Evolutionary conservation across 2,888 invertebrate genomes (phyloP), one percentile per base, ranked within the genome.

Genomic region (Ennomos quercinarius): DNA sequence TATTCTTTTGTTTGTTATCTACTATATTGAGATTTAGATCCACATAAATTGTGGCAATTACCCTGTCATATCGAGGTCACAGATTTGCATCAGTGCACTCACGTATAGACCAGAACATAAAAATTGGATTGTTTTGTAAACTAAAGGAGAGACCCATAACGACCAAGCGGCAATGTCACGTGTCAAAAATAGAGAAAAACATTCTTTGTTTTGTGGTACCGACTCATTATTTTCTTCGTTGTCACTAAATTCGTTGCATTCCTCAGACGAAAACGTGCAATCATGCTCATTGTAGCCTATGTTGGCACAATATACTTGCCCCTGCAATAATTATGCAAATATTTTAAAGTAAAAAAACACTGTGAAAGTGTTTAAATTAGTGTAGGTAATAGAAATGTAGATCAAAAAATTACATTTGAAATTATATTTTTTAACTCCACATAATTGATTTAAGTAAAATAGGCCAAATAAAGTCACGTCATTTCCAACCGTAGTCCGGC

Each of bases 51-150:
- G 12, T 51, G 46, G 51, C 51, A 57, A 52, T 57, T 43, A 17
- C 47, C n/a, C 42, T 42, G 42, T 52, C 49, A 48, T 48, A 53
- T 53, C 40, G 42, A 68, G 70, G 73, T 70, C 67, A 63, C 70
- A 71, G 74, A 71, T 72, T 72, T 77, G 79, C 78, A 71, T 70
- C 70, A 70, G 60, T 68, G 74, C 71, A 57, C 71, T 72, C 77
- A 79, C 81, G 78, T 77, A 41, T 50, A 51, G 44, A 49, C 72
- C 63, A 62, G 68, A 71, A 73, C 71, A 68, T 71, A 69, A 56
- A 64, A 64, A 69, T 70, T 62, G 63, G 68, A 80, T 79, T 74
- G 72, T 74, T 77, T 74, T 72, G 68, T 37, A 67, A n/a, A n/a
- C n/a, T n/a, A n/a, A 56, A 65, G 8, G 38, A 41, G 17, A 61